Conservation (phyloP, 1,140 invertebrate species). For the Lasioglossum albipes region DNA sequence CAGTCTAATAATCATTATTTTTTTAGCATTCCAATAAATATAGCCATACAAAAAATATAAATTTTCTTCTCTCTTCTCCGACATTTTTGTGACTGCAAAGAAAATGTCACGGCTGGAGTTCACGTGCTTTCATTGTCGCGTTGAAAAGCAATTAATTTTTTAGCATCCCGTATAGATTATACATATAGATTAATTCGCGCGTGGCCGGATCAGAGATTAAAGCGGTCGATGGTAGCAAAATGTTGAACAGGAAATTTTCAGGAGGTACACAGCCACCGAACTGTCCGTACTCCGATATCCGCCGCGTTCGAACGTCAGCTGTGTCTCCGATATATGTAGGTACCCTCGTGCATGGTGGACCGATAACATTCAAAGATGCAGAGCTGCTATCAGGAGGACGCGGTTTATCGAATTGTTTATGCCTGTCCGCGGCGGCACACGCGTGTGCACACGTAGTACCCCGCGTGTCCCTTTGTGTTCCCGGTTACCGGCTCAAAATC, state of each 20-base stretch:
- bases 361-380: conserved; percentile 52
- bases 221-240: background rate
- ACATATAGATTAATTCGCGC: too few species aligned
- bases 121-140: too few species aligned
- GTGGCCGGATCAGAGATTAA: too few species aligned
- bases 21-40: too few species aligned
- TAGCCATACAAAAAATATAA: too few species aligned
- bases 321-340: conserved; percentile 31
- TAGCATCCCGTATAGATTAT: too few species aligned
- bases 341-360: conserved; percentile 13
- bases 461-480: conserved; percentile 5
- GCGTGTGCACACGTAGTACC: conserved; percentile 17
- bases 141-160: too few species aligned
- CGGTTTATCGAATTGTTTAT: conserved; percentile 55
- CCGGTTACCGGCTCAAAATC: conserved; percentile 20
- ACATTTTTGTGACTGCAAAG: too few species aligned
- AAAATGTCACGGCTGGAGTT: too few species aligned
- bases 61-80: too few species aligned
- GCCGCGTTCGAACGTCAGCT: background rate
- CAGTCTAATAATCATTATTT: too few species aligned
- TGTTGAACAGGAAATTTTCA: background rate
- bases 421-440: conserved; percentile 32
- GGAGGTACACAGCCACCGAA: conserved; percentile 19
- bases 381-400: conserved; percentile 38
- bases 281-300: background rate